Base-by-base conservation (phyloP, 92 coral and sea anemone genomes). In the Phymanthus crucifer region DNA sequence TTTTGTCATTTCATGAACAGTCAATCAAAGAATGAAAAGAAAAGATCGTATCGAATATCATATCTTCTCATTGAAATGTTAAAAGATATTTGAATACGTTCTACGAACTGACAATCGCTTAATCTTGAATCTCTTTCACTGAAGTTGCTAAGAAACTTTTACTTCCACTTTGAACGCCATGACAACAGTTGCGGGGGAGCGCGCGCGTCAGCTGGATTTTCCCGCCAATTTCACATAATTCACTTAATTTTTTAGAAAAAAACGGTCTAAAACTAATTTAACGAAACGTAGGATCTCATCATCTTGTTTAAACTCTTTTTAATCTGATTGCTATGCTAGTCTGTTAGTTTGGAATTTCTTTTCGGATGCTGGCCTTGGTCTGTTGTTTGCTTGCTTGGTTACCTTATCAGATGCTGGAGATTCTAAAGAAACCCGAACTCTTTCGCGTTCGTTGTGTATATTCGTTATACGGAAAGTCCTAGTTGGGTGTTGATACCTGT, bases 141-240 rank as follows among this genome's bases (percentile, higher is more conserved):
- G 16, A 61, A 61, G 68, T 61, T 61, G 68, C 68, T 61, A 61
- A 11, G 68, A 61, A n/a, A 29, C 12, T 61, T 61, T 27, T 24
- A 54, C 29, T 54, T 5, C 27, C 11, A 54, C 64, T 54, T 23
- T 23, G 19, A 54, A 19, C 64, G n/a, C 64, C 64, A 61, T 2
- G 68, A 29, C 68, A 61, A 61, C 68, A 61, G 35, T 10, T n/a
- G 34, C 68, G 34, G 36, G 33, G 34, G 68, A 24, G 68, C 34
- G 68, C 68, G 29, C 68, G 68, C 34, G 68, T 29, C 68, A 61
- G 33, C 68, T 61, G 68, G 36, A 24, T 61, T 61, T 61, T 61
- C 68, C 68, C 68, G 68, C 68, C 68, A 61, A 24, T 16, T 57
- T 57, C 66, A 4, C 31, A 61, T 16, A 61, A 61, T 16, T 21